Evolutionary conservation across 2,113 vertebrate species (phyloP).

Genomic region (Etheostoma spectabile): DNA sequence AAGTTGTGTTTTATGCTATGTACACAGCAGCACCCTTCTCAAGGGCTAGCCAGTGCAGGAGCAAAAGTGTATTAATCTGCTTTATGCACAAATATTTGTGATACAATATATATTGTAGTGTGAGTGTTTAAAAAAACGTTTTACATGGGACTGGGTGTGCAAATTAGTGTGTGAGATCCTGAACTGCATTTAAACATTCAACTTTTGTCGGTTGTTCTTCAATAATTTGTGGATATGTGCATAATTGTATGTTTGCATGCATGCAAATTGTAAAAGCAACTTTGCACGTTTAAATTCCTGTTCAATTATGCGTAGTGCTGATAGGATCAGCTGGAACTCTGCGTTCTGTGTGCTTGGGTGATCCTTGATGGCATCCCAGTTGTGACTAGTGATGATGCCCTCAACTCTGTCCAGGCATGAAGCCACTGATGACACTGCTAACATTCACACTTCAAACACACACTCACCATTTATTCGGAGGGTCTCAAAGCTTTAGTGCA

Average conservation of each 20-base stretch:
- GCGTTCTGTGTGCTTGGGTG: constrained; percentile 57
- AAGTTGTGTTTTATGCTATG: neutral
- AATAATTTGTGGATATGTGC: neutral
- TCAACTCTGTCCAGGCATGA: constrained; percentile 47
- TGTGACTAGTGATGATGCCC: constrained; percentile 53
- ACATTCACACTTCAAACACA: constrained; percentile 32
- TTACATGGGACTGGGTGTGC: neutral
- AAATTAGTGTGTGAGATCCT: neutral
- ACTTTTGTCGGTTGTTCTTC: neutral
- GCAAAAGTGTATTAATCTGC: neutral
- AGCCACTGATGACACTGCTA: constrained; percentile 46
- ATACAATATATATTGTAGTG: neutral
- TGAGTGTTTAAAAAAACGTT: neutral
- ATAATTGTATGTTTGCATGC: neutral
- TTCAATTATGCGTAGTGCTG: constrained; percentile 38
- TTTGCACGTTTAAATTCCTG: constrained; percentile 12
- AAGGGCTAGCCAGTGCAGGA: neutral
- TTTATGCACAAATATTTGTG: constrained; percentile 19
- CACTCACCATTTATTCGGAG: constrained; percentile 8
- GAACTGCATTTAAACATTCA: neutral
- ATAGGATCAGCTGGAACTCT: constrained; percentile 67
- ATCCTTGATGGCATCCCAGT: constrained; percentile 50
- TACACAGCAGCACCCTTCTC: neutral
- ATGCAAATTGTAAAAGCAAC: neutral
- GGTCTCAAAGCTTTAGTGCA: constrained; percentile 1